These are phyloP conservation scores for Poecilus cupreus DNA, from an alignment of 2,888 invertebrate genomes.

Conservation along the genomic window DNA sequence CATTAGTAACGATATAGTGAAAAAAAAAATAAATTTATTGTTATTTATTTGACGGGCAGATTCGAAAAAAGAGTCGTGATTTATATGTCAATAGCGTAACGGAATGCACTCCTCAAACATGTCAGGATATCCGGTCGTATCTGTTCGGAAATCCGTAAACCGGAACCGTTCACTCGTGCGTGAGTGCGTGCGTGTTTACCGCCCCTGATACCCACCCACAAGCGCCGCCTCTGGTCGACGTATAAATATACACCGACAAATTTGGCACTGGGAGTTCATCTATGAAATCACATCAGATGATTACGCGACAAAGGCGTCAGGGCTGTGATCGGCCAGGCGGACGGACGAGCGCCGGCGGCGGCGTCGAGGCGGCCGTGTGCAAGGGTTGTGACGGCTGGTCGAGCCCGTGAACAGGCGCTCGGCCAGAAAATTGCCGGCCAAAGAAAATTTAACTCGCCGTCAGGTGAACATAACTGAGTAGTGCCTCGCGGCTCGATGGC, in stretches of 20 bases:
- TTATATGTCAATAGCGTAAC: conserved; percentile 13
- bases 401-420: conserved; percentile 53
- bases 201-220: not conserved
- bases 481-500: not conserved
- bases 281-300: conserved; percentile 72
- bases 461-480: not conserved
- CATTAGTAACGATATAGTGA: too few species aligned
- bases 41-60: not conserved
- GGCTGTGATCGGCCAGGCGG: conserved; percentile 70
- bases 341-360: conserved; percentile 60
- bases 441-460: conserved; percentile 63
- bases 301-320: conserved; percentile 64
- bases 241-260: conserved; percentile 57
- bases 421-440: conserved; percentile 69
- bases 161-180: conserved; percentile 24
- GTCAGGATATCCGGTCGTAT: conserved; percentile 43
- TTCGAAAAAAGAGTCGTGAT: not conserved
- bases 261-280: conserved; percentile 70
- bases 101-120: conserved; percentile 36
- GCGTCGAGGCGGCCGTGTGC: not conserved
- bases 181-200: conserved; percentile 41
- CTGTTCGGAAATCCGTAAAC: conserved; percentile 47
- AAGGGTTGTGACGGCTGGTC: conserved; percentile 49
- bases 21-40: too few species aligned
- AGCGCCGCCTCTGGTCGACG: not conserved